These are phyloP conservation scores for Epinotia bilunana DNA, from an alignment of 2,888 invertebrate species.

Conservation along the genomic window DNA sequence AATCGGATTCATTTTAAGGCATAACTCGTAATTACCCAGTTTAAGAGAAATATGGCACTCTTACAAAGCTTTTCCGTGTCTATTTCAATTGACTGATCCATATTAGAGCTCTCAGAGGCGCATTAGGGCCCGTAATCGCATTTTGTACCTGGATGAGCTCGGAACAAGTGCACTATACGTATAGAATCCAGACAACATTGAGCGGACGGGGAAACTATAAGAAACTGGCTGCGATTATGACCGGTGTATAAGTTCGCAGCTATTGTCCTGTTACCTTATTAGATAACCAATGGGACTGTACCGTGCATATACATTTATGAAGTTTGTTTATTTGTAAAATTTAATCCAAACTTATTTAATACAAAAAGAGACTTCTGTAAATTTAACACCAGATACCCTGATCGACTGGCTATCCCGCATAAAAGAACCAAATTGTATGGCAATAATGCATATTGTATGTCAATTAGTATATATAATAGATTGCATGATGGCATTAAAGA, in stretches of 20 bases:
- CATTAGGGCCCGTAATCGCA: conserved; percentile 42
- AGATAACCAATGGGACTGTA: too few species aligned
- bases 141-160: conserved; percentile 44
- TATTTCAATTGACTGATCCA: not conserved
- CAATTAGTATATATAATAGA: too few species aligned
- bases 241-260: not conserved
- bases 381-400: too few species aligned
- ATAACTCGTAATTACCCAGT: too few species aligned
- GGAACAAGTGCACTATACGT: conserved; percentile 31
- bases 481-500: too few species aligned
- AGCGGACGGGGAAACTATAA: conserved; percentile 9
- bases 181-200: conserved; percentile 23
- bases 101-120: conserved; percentile 41
- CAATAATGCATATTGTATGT: too few species aligned
- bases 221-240: conserved; percentile 2
- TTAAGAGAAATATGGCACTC: not conserved
- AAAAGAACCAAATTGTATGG: too few species aligned
- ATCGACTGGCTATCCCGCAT: too few species aligned
- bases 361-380: too few species aligned
- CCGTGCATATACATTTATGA: too few species aligned
- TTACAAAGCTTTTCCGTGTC: not conserved
- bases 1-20: not conserved
- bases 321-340: too few species aligned
- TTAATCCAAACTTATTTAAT: too few species aligned
- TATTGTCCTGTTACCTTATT: not conserved